Percentiles rank a stretch among this genome's conserved stretches.
Evolutionary conservation across 2,113 vertebrate species (phyloP).

Genomic region (Chrysochloris asiatica): DNA sequence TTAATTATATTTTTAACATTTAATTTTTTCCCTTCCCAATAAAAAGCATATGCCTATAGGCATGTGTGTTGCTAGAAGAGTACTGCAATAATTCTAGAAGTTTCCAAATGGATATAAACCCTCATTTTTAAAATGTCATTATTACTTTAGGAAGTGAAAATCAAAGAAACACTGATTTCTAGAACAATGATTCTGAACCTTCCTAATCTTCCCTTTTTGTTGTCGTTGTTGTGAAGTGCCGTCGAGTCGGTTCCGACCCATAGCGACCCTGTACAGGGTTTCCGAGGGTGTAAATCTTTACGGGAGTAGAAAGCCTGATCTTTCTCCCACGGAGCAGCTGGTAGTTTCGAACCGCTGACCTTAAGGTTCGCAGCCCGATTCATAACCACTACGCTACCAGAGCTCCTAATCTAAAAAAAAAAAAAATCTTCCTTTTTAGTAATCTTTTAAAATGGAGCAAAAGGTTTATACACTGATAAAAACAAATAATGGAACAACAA

Average conservation of each 20-base stretch:
- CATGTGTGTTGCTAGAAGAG: neutral
- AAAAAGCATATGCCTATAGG: neutral
- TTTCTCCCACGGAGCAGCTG: too few relatives aligned
- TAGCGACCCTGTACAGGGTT: too few relatives aligned
- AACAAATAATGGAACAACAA: neutral
- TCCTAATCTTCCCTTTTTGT: too few relatives aligned
- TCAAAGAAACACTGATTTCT: neutral
- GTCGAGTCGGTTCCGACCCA: too few relatives aligned
- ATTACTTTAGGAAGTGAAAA: conserved; percentile 15
- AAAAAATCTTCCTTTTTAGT: conserved; percentile 4
- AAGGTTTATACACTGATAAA: neutral
- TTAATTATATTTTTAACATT: conserved; percentile 12
- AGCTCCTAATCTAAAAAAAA: too few relatives aligned
- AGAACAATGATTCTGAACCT: conserved; percentile 4
- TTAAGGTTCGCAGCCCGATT: too few relatives aligned
- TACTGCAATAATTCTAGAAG: conserved; percentile 20
- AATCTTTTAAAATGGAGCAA: conserved; percentile 21
- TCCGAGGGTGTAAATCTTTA: too few relatives aligned
- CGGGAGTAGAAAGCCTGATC: too few relatives aligned
- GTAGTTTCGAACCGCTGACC: too few relatives aligned
- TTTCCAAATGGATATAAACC: conserved; percentile 24
- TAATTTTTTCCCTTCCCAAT: conserved; percentile 4
- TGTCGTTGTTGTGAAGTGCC: too few relatives aligned
- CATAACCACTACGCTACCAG: too few relatives aligned
- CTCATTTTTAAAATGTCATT: neutral